Evolutionary conservation across 2,113 vertebrate species (phyloP), one percentile per base, ranked within the genome.

Genomic region (Nothoprocta pentlandii): DNA sequence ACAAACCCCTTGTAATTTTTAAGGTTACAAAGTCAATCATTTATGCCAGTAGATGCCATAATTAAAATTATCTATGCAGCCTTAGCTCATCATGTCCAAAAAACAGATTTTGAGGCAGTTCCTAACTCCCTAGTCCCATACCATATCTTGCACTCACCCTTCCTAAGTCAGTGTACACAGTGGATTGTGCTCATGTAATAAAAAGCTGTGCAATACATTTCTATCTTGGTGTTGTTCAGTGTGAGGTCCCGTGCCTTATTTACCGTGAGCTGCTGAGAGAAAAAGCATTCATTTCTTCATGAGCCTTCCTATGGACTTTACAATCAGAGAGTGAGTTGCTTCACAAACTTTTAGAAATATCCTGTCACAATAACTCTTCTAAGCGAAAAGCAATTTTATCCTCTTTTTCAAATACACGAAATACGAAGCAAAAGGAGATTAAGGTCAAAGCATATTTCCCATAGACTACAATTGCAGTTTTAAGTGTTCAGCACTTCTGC

Each of bases 161-260:
- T 47, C 34, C 53, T 41, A 61, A 41, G 11, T 11, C 41, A 22
- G 30, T 42, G 56, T 16, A 19, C 1, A 0, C 1, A 1, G 6
- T 9, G 68, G 68, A 62, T 15, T 63, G 7, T 15, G 16, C 16
- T 71, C 10, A 2, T 75, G 6, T 12, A 11, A 16, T 73, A 22
- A 83, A 54, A 82, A 90, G 41, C 21, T 77, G 25, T 47, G 28
- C 21, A 49, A 26, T 23, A 20, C 5, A 1, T 41, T 8, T 7
- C 46, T 22, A 19, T n/a, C 49, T 56, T 16, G 0, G 0, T 9
- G 9, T 0, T 46, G 3, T 19, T 76, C 2, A 0, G 10, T 47
- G 78, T 73, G 34, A 1, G 3, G n/a, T 51, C 36, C 39, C n/a
- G 21, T 2, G 2, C 39, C 15, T 83, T 46, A n/a, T 66, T 77